Conservation (phyloP, 2,113 vertebrate species). For the Camelus dromedarius region DNA sequence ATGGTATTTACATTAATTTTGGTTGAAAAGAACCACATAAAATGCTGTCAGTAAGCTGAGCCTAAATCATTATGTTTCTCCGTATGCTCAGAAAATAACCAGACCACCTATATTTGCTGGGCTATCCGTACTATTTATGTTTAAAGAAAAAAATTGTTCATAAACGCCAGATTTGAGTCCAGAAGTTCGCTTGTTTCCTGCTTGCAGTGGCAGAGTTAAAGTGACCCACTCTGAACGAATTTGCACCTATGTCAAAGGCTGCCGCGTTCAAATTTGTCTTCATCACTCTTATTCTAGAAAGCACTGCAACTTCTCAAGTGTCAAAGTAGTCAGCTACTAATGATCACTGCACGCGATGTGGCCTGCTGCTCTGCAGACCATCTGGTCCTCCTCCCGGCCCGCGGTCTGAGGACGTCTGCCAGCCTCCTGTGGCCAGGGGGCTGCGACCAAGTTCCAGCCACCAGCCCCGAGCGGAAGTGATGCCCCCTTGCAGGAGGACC, state of each 20-base stretch:
- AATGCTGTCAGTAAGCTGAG: neutral
- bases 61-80: neutral
- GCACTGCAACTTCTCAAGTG: neutral
- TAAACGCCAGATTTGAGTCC: neutral
- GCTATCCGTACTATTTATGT: neutral
- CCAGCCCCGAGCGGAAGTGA: accelerated
- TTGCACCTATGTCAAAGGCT: neutral
- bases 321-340: neutral
- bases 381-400: neutral
- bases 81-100: neutral
- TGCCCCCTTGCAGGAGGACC: neutral
- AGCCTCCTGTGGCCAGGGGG: neutral
- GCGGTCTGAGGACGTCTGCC: neutral
- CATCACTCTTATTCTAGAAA: neutral
- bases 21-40: neutral
- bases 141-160: neutral
- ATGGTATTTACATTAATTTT: neutral
- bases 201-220: neutral
- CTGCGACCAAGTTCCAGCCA: accelerated
- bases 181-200: neutral
- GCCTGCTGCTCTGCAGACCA: accelerated
- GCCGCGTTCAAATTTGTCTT: neutral
- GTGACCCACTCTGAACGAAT: neutral
- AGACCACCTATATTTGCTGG: too few relatives aligned
- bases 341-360: neutral